Conservation (phyloP, 2,888 invertebrate species). For the Eupithecia inturbata region DNA sequence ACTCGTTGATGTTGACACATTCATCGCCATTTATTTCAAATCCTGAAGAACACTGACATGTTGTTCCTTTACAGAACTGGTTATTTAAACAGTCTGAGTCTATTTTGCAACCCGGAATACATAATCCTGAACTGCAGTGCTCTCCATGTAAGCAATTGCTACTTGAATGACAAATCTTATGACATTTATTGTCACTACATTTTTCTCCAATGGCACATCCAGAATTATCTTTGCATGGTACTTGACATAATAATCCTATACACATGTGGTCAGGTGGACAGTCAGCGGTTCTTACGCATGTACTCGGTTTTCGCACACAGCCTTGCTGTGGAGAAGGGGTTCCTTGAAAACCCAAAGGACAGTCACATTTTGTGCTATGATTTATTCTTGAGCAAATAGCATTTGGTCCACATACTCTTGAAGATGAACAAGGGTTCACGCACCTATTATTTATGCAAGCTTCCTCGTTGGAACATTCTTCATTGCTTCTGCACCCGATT, state of each 20-base stretch:
- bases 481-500: conserved; percentile 93
- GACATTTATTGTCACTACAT: conserved; percentile 90
- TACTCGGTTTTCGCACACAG: conserved; percentile 91
- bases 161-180: conserved; percentile 94
- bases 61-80: conserved; percentile 89
- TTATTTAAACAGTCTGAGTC: conserved; percentile 91
- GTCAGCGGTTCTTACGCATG: conserved; percentile 87
- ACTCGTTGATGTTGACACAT: conserved; percentile 94
- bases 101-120: conserved; percentile 91
- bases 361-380: conserved; percentile 90
- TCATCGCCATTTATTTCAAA: conserved; percentile 89
- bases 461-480: conserved; percentile 89
- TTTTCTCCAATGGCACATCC: conserved; percentile 93
- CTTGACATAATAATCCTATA: conserved; percentile 89
- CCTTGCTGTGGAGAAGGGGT: conserved; percentile 95
- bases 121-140: conserved; percentile 92
- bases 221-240: conserved; percentile 89
- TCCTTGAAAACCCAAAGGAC: conserved; percentile 93
- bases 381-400: conserved; percentile 90
- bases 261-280: conserved; percentile 92
- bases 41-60: conserved; percentile 91
- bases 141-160: conserved; percentile 96
- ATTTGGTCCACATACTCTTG: conserved; percentile 92
- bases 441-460: conserved; percentile 94
- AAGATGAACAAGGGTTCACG: conserved; percentile 90